Base-by-base conservation (phyloP, 2,888 invertebrate genomes). In the Xiphydria camelus region DNA sequence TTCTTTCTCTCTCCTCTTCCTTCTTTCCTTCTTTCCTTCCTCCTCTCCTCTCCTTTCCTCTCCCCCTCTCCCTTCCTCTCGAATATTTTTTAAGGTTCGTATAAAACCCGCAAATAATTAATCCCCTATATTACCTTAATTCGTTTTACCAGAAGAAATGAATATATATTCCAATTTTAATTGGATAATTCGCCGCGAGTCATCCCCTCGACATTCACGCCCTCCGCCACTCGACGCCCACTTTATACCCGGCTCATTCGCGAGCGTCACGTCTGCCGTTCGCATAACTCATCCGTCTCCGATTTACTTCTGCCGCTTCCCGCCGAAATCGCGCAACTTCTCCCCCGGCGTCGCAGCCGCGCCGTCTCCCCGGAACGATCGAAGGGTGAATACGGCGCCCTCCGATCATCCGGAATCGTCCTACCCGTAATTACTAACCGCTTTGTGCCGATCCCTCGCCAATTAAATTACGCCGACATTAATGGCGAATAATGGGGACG, bases 381-480 rank as follows among this genome's bases (percentile, higher is more conserved):
- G n/a, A n/a, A n/a, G n/a, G n/a, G n/a, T n/a, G n/a, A n/a, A n/a
- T n/a, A n/a, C n/a, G n/a, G n/a, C 10, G 7, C 10, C 26, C 10
- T n/a, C 26, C 2, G 26, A 26, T 26, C 36, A 36, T 36, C 36
- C 9, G 36, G 36, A 9, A 6, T 14, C 18, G 17, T 29, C 10
- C 15, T 23, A 4, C 3, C 29, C 41, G 31, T 41, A 41, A 41
- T 41, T 41, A 33, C 41, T 33, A 33, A 41, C 12, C 41, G 41
- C 33, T 41, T 19, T 41, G 34, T 22, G 26, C 12, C n/a, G 18
- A 9, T 34, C 12, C 34, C 20, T 9, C 23, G 22, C 9, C 26
- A 39, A 41, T 41, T 15, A 42, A 42, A 42, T 42, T 35, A 34
- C 42, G 19, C 26, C 15, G 35, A 42, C 35, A 42, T 42, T 42